Evolutionary conservation across 2,797 vertebrate genomes (phyloP).

Genomic region (Spatula versicolor): DNA sequence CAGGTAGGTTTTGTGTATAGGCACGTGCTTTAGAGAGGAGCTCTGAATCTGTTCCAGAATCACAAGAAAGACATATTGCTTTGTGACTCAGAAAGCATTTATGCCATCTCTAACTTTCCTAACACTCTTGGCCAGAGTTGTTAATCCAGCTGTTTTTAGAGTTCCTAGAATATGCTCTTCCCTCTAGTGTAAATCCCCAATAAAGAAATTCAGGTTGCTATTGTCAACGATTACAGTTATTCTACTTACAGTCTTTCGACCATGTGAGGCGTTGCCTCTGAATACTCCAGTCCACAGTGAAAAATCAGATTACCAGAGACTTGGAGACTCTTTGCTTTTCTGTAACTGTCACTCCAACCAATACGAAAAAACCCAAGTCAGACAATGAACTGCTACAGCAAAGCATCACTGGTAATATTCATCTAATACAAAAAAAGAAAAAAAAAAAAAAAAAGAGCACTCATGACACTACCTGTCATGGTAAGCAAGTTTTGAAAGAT

Average conservation of each 20-base stretch:
- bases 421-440: not conserved
- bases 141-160: conserved; percentile 24
- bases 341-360: conserved; percentile 49
- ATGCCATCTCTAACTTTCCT: conserved; percentile 24
- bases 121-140: conserved; percentile 11
- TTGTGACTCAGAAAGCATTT: conserved; percentile 54
- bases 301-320: conserved; percentile 12
- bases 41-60: conserved; percentile 57
- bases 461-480: not conserved
- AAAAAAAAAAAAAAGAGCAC: not conserved
- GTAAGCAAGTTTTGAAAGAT: conserved; percentile 14
- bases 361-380: conserved; percentile 9
- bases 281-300: conserved; percentile 38
- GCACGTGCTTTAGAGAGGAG: conserved; percentile 58
- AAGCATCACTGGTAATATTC: conserved; percentile 37
- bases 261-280: not conserved
- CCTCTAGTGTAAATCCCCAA: conserved; percentile 65
- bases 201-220: conserved; percentile 57
- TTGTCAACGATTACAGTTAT: conserved; percentile 15
- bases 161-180: conserved; percentile 59
- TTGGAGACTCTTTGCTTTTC: not conserved
- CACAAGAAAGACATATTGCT: conserved; percentile 58
- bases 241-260: not conserved
- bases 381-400: conserved; percentile 36
- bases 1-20: conserved; percentile 63